These are phyloP conservation scores for Sarotherodon lohbergeri DNA, from an alignment of 2,113 vertebrate species.

Conservation along the genomic window DNA sequence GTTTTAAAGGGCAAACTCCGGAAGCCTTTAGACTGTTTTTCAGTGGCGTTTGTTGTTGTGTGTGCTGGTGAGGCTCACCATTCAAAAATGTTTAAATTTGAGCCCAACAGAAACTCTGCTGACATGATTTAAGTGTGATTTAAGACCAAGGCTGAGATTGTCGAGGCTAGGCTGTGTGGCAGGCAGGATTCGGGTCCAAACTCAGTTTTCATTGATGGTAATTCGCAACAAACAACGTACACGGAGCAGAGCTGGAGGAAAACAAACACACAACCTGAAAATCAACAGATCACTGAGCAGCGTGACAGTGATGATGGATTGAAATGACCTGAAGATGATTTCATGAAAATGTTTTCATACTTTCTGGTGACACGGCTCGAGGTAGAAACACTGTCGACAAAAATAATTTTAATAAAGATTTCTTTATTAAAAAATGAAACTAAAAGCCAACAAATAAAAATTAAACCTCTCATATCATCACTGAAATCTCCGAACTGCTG, in stretches of 20 bases:
- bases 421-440: neutral
- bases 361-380: neutral
- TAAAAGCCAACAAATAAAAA: neutral
- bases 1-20: neutral
- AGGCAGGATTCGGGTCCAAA: neutral
- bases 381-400: neutral
- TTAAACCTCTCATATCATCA: neutral
- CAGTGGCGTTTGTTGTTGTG: neutral
- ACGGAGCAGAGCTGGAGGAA: neutral
- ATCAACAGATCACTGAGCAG: neutral
- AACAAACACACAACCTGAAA: neutral
- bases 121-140: neutral
- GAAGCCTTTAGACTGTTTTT: neutral
- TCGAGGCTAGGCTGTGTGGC: neutral
- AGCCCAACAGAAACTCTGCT: neutral
- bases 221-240: neutral
- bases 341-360: neutral
- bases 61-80: neutral
- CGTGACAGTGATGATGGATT: neutral
- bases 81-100: neutral
- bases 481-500: neutral
- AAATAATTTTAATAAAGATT: neutral
- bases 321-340: neutral
- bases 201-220: neutral
- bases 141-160: neutral